Evolutionary conservation across 2,888 invertebrate genomes (phyloP).

Genomic region (Podotricha telesiphe): DNA sequence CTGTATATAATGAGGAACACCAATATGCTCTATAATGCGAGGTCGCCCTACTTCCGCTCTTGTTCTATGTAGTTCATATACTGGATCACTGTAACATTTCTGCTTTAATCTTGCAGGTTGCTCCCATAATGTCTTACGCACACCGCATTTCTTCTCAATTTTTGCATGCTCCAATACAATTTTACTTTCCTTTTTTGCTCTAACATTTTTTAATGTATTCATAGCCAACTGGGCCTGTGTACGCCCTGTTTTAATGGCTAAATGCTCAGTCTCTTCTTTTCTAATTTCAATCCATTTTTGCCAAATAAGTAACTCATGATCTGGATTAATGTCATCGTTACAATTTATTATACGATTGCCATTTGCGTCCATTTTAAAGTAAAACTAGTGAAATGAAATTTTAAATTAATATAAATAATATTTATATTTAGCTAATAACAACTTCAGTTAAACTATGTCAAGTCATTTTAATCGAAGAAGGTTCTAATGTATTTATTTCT

Average conservation of each 20-base stretch:
- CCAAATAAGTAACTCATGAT: conserved; percentile 66
- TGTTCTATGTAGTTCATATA: conserved; percentile 67
- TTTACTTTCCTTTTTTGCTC: conserved; percentile 69
- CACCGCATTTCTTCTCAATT: conserved; percentile 54
- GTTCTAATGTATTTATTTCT: background rate
- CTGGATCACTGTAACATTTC: conserved; percentile 60
- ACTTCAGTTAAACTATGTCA: background rate
- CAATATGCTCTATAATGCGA: conserved; percentile 63
- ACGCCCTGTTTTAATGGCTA: conserved; percentile 54
- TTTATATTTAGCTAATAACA: background rate
- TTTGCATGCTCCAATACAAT: conserved; percentile 66
- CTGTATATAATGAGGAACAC: conserved; percentile 64
- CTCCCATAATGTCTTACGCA: conserved; percentile 64
- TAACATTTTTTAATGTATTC: conserved; percentile 62
- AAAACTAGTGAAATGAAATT: background rate
- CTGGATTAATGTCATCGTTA: conserved; percentile 54
- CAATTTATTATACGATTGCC: conserved; percentile 43
- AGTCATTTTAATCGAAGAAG: background rate
- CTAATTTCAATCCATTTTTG: conserved; percentile 73
- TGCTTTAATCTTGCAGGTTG: conserved; percentile 63
- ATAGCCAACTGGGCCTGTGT: conserved; percentile 66
- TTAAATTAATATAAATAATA: background rate
- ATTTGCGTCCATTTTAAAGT: conserved; percentile 32
- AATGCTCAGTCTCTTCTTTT: conserved; percentile 59
- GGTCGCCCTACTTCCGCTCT: conserved; percentile 63